Evolutionary conservation across 2,113 vertebrate species (phyloP).

Genomic region (Sinocyclocheilus maitianheensis): DNA sequence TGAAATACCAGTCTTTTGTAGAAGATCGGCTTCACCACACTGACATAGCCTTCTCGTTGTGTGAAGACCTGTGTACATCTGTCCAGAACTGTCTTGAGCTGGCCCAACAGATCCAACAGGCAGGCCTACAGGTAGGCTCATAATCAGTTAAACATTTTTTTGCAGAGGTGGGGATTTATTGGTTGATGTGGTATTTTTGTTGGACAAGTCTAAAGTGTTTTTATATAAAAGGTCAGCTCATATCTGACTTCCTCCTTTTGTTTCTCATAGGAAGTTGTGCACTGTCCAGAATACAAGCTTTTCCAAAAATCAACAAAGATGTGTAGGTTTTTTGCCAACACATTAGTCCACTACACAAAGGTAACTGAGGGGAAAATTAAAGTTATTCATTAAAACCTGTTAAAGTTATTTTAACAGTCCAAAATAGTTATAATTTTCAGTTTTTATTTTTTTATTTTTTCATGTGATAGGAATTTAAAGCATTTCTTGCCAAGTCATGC

Average conservation of each 20-base stretch:
- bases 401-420: not conserved
- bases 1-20: slow-evolving; percentile 86
- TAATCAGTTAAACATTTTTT: not conserved
- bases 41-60: slow-evolving; percentile 81
- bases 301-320: slow-evolving; percentile 93
- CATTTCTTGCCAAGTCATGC: slow-evolving; percentile 81
- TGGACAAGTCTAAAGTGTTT: not conserved
- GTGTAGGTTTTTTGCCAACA: slow-evolving; percentile 94
- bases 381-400: not conserved
- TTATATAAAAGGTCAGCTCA: not conserved
- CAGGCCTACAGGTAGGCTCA: slow-evolving; percentile 66
- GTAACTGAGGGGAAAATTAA: slow-evolving; percentile 66
- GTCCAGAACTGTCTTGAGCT: slow-evolving; percentile 84
- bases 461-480: slow-evolving; percentile 84
- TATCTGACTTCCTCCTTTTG: slow-evolving; percentile 15
- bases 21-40: slow-evolving; percentile 84
- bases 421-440: not conserved
- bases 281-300: slow-evolving; percentile 79
- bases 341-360: slow-evolving; percentile 93
- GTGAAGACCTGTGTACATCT: slow-evolving; percentile 82
- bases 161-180: not conserved
- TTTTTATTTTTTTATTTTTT: not conserved
- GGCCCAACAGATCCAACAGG: slow-evolving; percentile 80
- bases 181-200: not conserved
- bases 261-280: slow-evolving; percentile 76